Evolutionary conservation across 2,113 vertebrate species (phyloP), one percentile per base, ranked within the genome.

Genomic region (Hippopotamus amphibius): DNA sequence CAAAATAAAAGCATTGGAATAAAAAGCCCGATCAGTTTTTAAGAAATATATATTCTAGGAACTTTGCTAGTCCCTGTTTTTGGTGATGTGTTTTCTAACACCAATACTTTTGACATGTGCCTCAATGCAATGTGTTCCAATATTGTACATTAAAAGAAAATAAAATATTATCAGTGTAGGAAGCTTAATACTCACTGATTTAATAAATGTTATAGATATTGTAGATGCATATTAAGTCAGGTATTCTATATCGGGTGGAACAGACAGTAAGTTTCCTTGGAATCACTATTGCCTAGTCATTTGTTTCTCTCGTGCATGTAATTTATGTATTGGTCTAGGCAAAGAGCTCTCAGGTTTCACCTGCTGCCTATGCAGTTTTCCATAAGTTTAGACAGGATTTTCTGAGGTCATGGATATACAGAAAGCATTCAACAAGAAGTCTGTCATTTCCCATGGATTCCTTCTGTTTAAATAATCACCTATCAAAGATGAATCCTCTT

Each of bases 271-370:
- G 10, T 92, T 94, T 69, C n/a, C 46, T 89, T 96, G 41, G 61
- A 95, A 77, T 88, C 17, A 86, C 72, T 93, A 33, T 83, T 97
- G 30, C 37, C 71, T 50, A 69, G 37, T 84, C 59, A 89, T 89
- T 74, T 86, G 63, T 69, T 92, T 95, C 61, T 84, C 65, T 85
- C 48, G 92, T 86, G n/a, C 8, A 80, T 53, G 43, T 84, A 59
- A 89, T 76, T 89, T 85, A 55, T 68, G 10, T 63, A 76, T 55
- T 26, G 3, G 63, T 93, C 3, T 63, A 85, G 55, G 43, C 30
- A 91, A 88, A 93, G 68, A 43, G 28, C 24, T n/a, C 37, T 81
- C 19, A 59, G 28, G 37, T 63, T 82, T 89, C 37, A 81, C 50
- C 10, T 61, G 21, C 28, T 79, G 26, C 15, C 46, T 93, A 26